These are phyloP conservation scores for Amitus sp. DNA, from an alignment of 2,888 invertebrate species.

Conservation along the genomic window DNA sequence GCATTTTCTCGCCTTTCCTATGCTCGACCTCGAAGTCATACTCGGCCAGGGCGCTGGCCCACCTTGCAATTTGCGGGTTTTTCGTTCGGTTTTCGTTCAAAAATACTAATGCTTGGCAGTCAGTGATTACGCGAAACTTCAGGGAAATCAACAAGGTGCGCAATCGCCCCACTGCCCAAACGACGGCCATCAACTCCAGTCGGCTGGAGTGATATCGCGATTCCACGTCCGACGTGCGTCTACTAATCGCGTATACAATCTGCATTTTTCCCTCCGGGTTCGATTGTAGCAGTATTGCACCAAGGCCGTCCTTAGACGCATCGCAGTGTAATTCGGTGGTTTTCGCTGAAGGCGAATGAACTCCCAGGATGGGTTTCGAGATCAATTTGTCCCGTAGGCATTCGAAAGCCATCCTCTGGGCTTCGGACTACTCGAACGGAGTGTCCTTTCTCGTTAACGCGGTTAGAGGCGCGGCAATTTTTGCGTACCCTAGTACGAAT, in stretches of 20 bases:
- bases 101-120: conserved; percentile 41
- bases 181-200: conserved; percentile 46
- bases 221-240: conserved; percentile 40
- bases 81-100: conserved; percentile 32
- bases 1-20: conserved; percentile 6
- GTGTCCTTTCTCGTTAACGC: background rate
- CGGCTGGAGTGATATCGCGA: conserved; percentile 43
- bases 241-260: conserved; percentile 33
- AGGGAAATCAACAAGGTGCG: conserved; percentile 33
- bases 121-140: conserved; percentile 40
- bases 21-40: conserved; percentile 16
- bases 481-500: background rate
- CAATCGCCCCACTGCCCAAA: conserved; percentile 29
- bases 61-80: conserved; percentile 38
- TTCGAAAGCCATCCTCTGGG: conserved; percentile 1
- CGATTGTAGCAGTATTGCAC: conserved; percentile 35
- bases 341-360: too few relatives aligned
- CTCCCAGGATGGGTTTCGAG: too few relatives aligned
- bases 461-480: background rate
- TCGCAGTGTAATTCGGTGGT: conserved; percentile 37
- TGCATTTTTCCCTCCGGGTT: conserved; percentile 19
- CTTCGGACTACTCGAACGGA: background rate
- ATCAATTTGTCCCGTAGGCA: too few relatives aligned
- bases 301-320: too few relatives aligned
- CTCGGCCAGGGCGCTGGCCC: conserved; percentile 14